phyloP scores from a whole-genome alignment of 1,140 invertebrate genomes.

The Drosophila sulfurigaster region DNA sequence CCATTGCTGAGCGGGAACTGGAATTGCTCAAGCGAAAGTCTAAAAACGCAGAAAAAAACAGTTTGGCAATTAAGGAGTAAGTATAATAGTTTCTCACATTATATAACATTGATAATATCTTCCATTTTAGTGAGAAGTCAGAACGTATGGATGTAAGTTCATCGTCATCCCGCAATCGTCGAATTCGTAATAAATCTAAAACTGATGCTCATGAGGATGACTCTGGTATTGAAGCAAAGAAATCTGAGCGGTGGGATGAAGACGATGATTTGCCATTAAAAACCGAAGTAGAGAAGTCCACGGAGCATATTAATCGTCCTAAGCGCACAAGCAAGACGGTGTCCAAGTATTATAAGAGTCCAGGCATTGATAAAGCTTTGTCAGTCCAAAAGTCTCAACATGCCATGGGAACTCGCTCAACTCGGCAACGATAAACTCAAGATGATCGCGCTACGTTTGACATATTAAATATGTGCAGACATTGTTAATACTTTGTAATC shows the following conservation, averaged over 20 bases:
- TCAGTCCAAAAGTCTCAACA: slow-evolving; percentile 60
- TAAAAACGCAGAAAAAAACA: slow-evolving; percentile 42
- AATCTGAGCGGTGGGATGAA: slow-evolving; percentile 64
- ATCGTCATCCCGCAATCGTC: slow-evolving; percentile 64
- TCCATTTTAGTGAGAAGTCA: slow-evolving; percentile 60
- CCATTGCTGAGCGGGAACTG: slow-evolving; percentile 69
- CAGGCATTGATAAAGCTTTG: slow-evolving; percentile 39
- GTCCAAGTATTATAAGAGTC: slow-evolving; percentile 81
- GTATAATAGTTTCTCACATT: slow-evolving; percentile 11
- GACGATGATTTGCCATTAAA: slow-evolving; percentile 72
- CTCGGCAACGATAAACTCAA: slow-evolving; percentile 49
- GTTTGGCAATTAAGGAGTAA: slow-evolving; percentile 59
- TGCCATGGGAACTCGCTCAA: slow-evolving; percentile 70
- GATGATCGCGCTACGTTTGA: neutral
- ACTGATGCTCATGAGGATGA: slow-evolving; percentile 51
- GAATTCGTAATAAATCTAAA: slow-evolving; percentile 61
- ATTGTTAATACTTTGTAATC: slow-evolving; percentile 30
- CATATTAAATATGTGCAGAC: slow-evolving; percentile 50
- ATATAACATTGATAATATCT: neutral
- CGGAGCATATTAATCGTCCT: slow-evolving; percentile 54
- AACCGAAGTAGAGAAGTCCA: slow-evolving; percentile 54
- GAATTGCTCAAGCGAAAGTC: slow-evolving; percentile 61
- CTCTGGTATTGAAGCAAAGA: slow-evolving; percentile 56
- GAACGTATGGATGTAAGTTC: slow-evolving; percentile 69
- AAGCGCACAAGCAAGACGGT: slow-evolving; percentile 75